phyloP scores from a whole-genome alignment of 2,113 vertebrate genomes.

The Eupsittula cactorum region DNA sequence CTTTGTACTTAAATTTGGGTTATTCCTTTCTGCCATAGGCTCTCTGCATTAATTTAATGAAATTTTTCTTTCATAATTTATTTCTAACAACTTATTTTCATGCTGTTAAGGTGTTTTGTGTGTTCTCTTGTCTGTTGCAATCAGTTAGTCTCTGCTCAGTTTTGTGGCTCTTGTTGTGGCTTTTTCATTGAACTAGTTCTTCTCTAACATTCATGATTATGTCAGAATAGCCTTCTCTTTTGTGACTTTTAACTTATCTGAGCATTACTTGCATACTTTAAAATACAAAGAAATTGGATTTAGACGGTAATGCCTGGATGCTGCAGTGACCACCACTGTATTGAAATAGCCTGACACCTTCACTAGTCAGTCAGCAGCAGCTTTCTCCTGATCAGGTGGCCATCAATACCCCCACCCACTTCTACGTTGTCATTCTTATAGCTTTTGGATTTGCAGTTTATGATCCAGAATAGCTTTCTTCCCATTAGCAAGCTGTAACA shows the following conservation, averaged over 20 bases:
- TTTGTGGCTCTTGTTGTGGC: not conserved
- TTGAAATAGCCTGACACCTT: not conserved
- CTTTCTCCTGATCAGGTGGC: not conserved
- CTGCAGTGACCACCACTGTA: not conserved
- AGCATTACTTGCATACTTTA: not conserved
- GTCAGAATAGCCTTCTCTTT: not conserved
- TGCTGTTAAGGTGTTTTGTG: not conserved
- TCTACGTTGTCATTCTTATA: not conserved
- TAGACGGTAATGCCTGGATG: not conserved
- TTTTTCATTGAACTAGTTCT: not conserved
- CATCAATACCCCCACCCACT: not conserved
- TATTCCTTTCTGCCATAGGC: not conserved
- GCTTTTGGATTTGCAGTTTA: not conserved
- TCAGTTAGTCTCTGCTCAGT: not conserved
- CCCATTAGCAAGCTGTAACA: not conserved
- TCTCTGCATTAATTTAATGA: not conserved
- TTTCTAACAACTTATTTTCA: not conserved
- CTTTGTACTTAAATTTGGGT: not conserved
- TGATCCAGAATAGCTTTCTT: not conserved
- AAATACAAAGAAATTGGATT: not conserved
- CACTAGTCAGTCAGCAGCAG: not conserved
- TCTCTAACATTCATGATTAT: not conserved
- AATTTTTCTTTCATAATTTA: not conserved
- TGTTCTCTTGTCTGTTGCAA: not conserved
- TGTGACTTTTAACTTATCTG: not conserved